Evolutionary conservation across 2,888 invertebrate genomes (phyloP).

Genomic region (Lathronympha strigana): DNA sequence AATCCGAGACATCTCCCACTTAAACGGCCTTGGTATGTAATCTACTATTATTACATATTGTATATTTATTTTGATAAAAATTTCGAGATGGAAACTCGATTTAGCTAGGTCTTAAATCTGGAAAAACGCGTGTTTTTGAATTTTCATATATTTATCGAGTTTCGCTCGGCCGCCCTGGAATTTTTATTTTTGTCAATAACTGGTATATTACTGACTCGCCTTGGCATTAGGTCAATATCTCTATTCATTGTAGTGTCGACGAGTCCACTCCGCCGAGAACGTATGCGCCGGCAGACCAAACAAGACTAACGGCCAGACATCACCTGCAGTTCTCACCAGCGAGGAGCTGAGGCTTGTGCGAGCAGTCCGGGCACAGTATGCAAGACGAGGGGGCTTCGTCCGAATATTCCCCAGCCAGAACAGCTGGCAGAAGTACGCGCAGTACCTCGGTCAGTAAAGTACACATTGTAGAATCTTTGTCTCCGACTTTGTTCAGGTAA

Average conservation of each 20-base stretch:
- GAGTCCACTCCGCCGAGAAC: slow-evolving; percentile 90
- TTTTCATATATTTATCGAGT: too few relatives aligned
- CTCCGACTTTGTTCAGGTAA: too few relatives aligned
- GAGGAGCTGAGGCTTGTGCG: slow-evolving; percentile 92
- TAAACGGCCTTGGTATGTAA: too few relatives aligned
- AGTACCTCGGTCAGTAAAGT: slow-evolving; percentile 86
- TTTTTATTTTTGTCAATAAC: too few relatives aligned
- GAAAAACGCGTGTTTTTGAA: too few relatives aligned
- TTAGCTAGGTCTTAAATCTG: too few relatives aligned
- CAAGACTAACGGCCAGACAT: slow-evolving; percentile 53
- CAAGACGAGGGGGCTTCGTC: slow-evolving; percentile 93
- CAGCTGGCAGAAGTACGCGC: slow-evolving; percentile 93
- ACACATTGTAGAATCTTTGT: background rate
- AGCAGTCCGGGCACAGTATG: slow-evolving; percentile 90
- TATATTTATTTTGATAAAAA: too few relatives aligned
- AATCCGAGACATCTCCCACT: too few relatives aligned
- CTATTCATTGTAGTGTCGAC: slow-evolving; percentile 81
- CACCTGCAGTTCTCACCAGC: slow-evolving; percentile 79
- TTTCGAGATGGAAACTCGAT: too few relatives aligned
- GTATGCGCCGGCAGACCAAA: slow-evolving; percentile 69
- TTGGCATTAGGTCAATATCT: background rate
- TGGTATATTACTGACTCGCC: too few relatives aligned
- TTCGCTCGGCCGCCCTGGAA: too few relatives aligned
- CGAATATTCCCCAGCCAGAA: slow-evolving; percentile 95
- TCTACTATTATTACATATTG: too few relatives aligned